phyloP scores from a whole-genome alignment of 2,888 invertebrate genomes.

The Apodemia mormo region DNA sequence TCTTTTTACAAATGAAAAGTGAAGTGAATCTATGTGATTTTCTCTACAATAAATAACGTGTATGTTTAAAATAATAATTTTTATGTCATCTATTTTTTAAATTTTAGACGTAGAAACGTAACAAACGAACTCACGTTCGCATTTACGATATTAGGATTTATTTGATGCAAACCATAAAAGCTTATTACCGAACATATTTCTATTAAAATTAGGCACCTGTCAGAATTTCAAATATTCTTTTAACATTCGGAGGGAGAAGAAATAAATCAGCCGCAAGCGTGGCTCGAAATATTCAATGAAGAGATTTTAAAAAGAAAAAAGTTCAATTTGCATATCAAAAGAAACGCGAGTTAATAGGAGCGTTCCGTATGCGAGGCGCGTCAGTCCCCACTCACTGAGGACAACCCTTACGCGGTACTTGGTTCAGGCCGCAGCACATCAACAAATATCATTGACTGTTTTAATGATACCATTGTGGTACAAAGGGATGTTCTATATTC shows the following conservation, averaged over 20 bases:
- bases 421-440: conserved; percentile 44
- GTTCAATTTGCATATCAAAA: conserved; percentile 78
- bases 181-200: conserved; percentile 16
- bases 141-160: no score
- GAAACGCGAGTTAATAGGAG: conserved; percentile 71
- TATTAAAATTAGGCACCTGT: conserved; percentile 21
- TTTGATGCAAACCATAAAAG: conserved; percentile 6
- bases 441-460: conserved; percentile 27
- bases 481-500: conserved; percentile 7
- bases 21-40: no score
- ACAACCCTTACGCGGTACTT: conserved; percentile 68
- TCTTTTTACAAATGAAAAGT: no score
- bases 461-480: conserved; percentile 19
- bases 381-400: conserved; percentile 61
- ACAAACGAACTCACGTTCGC: no score
- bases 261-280: conserved; percentile 67
- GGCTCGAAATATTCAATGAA: conserved; percentile 75
- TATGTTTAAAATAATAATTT: no score
- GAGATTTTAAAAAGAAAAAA: conserved; percentile 72
- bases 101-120: no score
- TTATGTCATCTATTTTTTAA: no score
- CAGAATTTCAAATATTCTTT: conserved; percentile 43
- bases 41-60: no score
- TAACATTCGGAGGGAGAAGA: conserved; percentile 53
- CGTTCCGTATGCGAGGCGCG: conserved; percentile 71